Base-by-base conservation (phyloP, 2,888 invertebrate species). In the Endomychus coccineus region DNA sequence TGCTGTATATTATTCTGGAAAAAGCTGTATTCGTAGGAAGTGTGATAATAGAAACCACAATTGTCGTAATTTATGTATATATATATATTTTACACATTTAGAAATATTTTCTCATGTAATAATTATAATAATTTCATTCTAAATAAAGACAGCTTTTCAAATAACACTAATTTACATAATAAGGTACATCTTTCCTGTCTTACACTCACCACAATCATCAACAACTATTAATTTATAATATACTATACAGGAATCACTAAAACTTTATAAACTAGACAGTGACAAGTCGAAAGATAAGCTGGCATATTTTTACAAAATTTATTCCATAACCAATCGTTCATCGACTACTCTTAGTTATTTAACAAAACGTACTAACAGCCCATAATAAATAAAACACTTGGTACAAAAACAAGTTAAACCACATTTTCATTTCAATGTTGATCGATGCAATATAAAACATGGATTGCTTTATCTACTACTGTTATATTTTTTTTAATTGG, bases 11-110 rank as follows among this genome's bases (percentile, higher is more conserved):
- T n/a, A n/a, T n/a, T n/a, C n/a, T n/a, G n/a, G n/a, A n/a, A n/a
- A n/a, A n/a, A n/a, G n/a, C n/a, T n/a, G n/a, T n/a, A n/a, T n/a
- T n/a, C n/a, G n/a, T n/a, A n/a, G n/a, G n/a, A 14, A 7, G 12
- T 17, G 16, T 19, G 15, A 31, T 31, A 37, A 16, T 16, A 9
- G 4, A 27, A 11, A 25, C 7, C 6, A 25, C 7, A 25, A 25
- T 6, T 33, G 3, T 23, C 38, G 54, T 52, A 56, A 59, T 59
- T 56, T 55, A 56, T 55, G 56, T 62, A 62, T 64, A 62, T 64
- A 62, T 55, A 56, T 62, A 62, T 64, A 62, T 64, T 62, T 64
- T 64, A 64, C 61, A 66, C 66, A 66, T 64, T 65, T 64, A 65
- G 62, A 65, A 64, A 65, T 64, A 62, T 55, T 56, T 59, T 61